phyloP scores from a whole-genome alignment of 2,888 invertebrate species.

The Cryptus viduatorius region DNA sequence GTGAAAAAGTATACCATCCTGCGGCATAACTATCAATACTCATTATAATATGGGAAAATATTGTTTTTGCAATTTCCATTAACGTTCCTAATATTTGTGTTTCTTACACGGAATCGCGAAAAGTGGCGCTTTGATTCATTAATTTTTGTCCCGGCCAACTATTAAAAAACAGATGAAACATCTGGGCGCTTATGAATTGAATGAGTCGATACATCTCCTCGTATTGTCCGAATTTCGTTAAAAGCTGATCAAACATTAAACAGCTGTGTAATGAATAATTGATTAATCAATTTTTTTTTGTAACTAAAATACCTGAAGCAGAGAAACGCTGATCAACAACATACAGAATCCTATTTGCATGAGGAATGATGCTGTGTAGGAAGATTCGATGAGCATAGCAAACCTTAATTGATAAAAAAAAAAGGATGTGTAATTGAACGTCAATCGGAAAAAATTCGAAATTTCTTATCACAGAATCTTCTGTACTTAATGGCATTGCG shows the following conservation, averaged over 20 bases:
- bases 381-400: not conserved
- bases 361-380: not conserved
- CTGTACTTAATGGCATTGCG: not conserved
- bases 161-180: conserved; percentile 46
- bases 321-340: conserved; percentile 2
- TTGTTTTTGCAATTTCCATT: not conserved
- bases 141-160: conserved; percentile 64
- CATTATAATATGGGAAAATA: not conserved
- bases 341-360: not conserved
- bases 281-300: not conserved
- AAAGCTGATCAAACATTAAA: conserved; percentile 10
- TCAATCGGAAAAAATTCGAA: not conserved
- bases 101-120: conserved; percentile 57
- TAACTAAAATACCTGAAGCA: conserved; percentile 5
- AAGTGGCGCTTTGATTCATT: conserved; percentile 37
- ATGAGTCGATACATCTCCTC: conserved; percentile 49
- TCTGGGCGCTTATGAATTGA: conserved; percentile 43
- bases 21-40: not conserved
- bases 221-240: conserved; percentile 41
- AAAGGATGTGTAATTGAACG: not conserved
- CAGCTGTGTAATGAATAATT: not conserved
- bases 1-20: conserved; percentile 7
- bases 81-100: not conserved
- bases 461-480: not conserved
- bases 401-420: not conserved